Base-by-base conservation (phyloP, 2,797 vertebrate species). In the Channa striata region DNA sequence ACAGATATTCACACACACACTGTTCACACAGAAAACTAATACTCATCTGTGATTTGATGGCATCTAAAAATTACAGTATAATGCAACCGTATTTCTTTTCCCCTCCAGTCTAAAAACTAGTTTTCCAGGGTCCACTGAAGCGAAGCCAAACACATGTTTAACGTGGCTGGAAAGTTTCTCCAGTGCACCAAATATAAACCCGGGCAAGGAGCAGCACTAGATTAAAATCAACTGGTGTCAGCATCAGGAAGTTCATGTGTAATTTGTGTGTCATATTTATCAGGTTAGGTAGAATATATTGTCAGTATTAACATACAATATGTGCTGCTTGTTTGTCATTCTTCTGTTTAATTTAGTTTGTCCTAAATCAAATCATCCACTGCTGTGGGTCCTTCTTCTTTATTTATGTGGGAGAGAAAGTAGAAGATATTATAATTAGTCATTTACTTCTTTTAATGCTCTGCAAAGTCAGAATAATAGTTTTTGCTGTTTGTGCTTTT, bases 241-340 rank as follows among this genome's bases (percentile, higher is more conserved):
- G 49, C 5, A 44, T 2, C 59, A 69, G 76, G 72, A 81, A 50
- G 65, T 23, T 19, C 21, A 5, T 20, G 11, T 11, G 46, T 51
- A 68, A 68, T 80, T 48, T 74, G 50, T n/a, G 36, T 58, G 69
- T 79, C 76, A 77, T 23, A 43, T 56, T 68, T 59, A 80, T 74
- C 25, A 65, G 66, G 46, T 66, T 80, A 77, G 21, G 11, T 63
- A 1, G 46, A 34, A 76, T 64, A 36, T 40, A 69, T 46, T 14
- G 14, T 49, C 17, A 44, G 46, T 51, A 7, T 67, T 59, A 11
- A 64, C 23, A 40, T 30, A 30, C 25, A n/a, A 13, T n/a, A 19
- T 1, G 4, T 11, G 11, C n/a, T n/a, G 39, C 47, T 33, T 40
- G 48, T 66, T 68, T 58, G 43, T 49, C 25, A 61, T 47, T 59